Conservation (phyloP, 2,797 vertebrate species). For the Valencia hispanica region DNA sequence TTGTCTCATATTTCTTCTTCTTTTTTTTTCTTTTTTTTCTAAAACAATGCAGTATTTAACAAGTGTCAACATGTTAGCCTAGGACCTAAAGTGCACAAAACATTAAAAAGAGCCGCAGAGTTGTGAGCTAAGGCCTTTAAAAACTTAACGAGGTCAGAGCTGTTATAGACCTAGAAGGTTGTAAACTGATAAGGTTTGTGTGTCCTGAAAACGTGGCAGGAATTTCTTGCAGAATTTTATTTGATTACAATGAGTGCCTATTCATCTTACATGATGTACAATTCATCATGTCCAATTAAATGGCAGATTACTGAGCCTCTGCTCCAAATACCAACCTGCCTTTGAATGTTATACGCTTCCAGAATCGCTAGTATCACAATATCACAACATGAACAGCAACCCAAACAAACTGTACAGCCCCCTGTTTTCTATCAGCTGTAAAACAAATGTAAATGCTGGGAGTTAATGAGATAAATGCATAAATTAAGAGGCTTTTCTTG, state of each 20-base stretch:
- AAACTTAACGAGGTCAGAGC: too few species aligned
- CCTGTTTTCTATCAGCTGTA: too few species aligned
- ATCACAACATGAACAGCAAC: too few species aligned
- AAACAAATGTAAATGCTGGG: too few species aligned
- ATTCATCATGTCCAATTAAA: neutral
- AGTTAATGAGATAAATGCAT: too few species aligned
- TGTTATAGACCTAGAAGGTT: neutral
- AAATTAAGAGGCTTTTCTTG: too few species aligned
- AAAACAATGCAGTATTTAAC: neutral
- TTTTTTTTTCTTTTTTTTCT: neutral
- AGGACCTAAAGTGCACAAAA: neutral
- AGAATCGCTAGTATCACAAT: neutral
- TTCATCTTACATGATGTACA: neutral
- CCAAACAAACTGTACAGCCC: too few species aligned
- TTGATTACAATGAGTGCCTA: too few species aligned
- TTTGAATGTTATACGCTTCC: neutral
- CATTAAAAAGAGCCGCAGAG: neutral
- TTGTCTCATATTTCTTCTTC: too few species aligned
- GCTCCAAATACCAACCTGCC: neutral
- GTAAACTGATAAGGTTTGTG: neutral
- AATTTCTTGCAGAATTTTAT: too few species aligned
- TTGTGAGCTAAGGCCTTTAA: too few species aligned
- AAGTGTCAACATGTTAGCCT: neutral
- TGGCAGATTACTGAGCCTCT: neutral
- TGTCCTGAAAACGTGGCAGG: too few species aligned